Percentiles rank a stretch among this genome's conserved stretches.
phyloP scores from a whole-genome alignment of 64 coral and sea anemone species.

The Porites australiensis region DNA sequence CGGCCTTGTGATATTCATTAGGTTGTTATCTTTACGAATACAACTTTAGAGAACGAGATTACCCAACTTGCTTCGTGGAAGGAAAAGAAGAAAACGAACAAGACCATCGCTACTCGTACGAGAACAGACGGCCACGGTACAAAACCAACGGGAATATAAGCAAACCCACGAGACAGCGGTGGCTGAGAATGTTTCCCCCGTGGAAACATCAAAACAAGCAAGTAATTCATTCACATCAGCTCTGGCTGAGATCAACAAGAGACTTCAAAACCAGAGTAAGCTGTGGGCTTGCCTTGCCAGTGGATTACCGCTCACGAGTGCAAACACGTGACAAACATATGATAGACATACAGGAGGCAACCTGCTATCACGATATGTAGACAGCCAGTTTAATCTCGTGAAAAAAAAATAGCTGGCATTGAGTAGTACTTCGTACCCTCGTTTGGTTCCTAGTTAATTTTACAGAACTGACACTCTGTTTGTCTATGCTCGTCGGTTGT shows the following conservation, averaged over 20 bases:
- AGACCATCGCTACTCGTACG: background rate
- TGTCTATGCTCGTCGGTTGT: too few relatives aligned
- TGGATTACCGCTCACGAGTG: background rate
- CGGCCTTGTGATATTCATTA: background rate
- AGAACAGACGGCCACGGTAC: background rate
- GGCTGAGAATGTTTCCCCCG: background rate
- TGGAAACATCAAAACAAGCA: background rate
- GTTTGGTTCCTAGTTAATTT: too few relatives aligned
- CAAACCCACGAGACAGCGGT: background rate
- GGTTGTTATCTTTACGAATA: background rate
- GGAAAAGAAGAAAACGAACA: slow-evolving; percentile 7
- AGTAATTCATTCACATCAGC: slow-evolving; percentile 11
- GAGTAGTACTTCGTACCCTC: too few relatives aligned
- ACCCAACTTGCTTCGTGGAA: background rate
- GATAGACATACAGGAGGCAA: too few relatives aligned
- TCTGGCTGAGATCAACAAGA: slow-evolving; percentile 20
- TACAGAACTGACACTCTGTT: too few relatives aligned
- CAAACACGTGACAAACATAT: background rate
- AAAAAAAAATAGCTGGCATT: too few relatives aligned
- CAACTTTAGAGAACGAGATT: background rate
- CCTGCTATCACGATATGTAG: too few relatives aligned
- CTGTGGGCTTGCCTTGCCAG: slow-evolving; percentile 15
- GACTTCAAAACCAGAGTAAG: slow-evolving; percentile 22
- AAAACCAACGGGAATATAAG: background rate
- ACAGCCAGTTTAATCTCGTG: too few relatives aligned